Evolutionary conservation across 2,797 vertebrate species (phyloP), one percentile per base, ranked within the genome.

Genomic region (Pseudochaenichthys georgianus): DNA sequence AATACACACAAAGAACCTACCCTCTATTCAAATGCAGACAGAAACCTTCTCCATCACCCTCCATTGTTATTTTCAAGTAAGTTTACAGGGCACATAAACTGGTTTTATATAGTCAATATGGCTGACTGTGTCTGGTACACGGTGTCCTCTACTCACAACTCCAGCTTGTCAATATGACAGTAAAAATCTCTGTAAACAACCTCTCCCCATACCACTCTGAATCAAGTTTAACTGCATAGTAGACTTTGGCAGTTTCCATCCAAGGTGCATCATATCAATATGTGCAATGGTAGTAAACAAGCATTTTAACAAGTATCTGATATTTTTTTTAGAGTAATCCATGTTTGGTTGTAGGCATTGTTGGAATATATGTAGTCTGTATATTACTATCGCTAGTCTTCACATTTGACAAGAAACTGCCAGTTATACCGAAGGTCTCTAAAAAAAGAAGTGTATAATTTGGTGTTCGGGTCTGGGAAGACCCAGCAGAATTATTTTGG

Each of bases 51-150:
- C 52, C 66, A 78, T 78, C 75, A 81, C 65, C 52, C 68, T 51
- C 62, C 51, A 67, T 61, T 83, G 75, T 87, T 89, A 83, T 91
- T 90, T 88, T 78, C 78, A 84, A 84, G 73, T 71, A 78, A 68
- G 83, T 89, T 91, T 85, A 92, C 70, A 83, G 78, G 80, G 60
- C 84, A 86, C 86, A 84, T 90, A 90, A 92, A 90, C 66, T 19
- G 69, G 43, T 85, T 90, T 92, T 91, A 89, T 85, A 80, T 74
- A 86, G 87, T 87, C 85, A 88, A 75, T 88, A 84, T 85, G 82
- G 77, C 73, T 66, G 83, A 79, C 71, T 84, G 77, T 83, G 87
- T 82, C 77, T 88, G 79, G 86, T 80, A 89, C 84, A 75, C 66
- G 59, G 77, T 83, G 86, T 87, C 79, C 86, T 87, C 81, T 79